These are phyloP conservation scores for Helogale parvula DNA, from an alignment of 2,113 vertebrate species.

Conservation along the genomic window DNA sequence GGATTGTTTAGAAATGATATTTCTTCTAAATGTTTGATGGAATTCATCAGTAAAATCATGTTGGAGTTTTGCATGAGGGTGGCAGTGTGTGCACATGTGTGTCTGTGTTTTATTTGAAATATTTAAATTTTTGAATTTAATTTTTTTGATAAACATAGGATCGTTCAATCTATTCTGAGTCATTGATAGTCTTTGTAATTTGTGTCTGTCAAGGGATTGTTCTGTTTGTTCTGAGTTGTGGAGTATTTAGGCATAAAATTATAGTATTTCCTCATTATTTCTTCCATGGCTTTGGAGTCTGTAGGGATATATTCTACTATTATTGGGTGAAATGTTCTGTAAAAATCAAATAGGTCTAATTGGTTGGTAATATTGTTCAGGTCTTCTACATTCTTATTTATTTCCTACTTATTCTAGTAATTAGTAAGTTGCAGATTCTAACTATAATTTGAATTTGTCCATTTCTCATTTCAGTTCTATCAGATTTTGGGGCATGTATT, in stretches of 20 bases:
- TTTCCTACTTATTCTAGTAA: neutral
- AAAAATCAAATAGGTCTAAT: neutral
- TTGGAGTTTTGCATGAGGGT: neutral
- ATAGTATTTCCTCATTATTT: neutral
- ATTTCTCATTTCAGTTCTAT: neutral
- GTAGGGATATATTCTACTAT: neutral
- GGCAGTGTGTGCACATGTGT: neutral
- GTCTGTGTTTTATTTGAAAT: neutral
- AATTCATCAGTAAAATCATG: neutral
- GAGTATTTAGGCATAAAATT: neutral
- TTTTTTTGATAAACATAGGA: neutral
- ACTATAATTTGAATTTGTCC: neutral
- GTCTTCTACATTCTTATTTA: neutral
- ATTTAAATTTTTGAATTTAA: neutral
- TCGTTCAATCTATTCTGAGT: neutral
- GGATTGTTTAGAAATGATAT: neutral
- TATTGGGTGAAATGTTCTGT: neutral
- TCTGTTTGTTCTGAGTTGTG: neutral
- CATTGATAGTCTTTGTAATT: neutral
- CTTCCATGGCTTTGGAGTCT: neutral
- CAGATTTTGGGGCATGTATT: neutral
- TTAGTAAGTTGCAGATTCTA: neutral
- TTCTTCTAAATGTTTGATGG: neutral
- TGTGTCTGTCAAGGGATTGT: neutral
- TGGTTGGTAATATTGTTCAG: neutral